These are phyloP conservation scores for Telenomus remus DNA, from an alignment of 1,140 invertebrate species.

Conservation along the genomic window DNA sequence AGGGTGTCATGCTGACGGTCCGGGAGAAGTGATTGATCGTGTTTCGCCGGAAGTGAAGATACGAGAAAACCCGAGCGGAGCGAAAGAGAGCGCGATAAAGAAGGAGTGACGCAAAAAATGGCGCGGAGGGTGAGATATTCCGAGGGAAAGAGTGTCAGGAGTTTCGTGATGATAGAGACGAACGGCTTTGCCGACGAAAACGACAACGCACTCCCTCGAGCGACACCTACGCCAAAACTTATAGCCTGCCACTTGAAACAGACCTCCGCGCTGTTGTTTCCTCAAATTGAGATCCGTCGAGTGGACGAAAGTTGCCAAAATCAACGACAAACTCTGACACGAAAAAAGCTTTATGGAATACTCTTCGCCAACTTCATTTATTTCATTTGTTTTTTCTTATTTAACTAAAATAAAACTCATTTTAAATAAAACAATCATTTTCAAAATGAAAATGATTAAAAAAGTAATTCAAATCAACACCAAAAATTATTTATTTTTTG, in stretches of 20 bases:
- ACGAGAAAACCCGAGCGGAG: slow-evolving; percentile 53
- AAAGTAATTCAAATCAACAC: too few relatives aligned
- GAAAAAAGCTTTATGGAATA: slow-evolving; percentile 64
- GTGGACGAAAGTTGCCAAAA: slow-evolving; percentile 68
- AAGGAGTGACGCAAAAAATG: slow-evolving; percentile 30
- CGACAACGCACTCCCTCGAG: slow-evolving; percentile 62
- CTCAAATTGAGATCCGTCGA: slow-evolving; percentile 54
- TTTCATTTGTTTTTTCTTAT: too few relatives aligned
- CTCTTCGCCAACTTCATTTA: slow-evolving; percentile 52
- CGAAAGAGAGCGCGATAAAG: slow-evolving; percentile 50
- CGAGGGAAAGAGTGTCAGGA: slow-evolving; percentile 55
- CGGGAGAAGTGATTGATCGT: slow-evolving; percentile 75
- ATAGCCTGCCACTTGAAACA: slow-evolving; percentile 67
- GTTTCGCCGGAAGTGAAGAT: slow-evolving; percentile 73
- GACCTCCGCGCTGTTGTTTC: slow-evolving; percentile 39
- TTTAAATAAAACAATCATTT: too few relatives aligned
- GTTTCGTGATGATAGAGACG: slow-evolving; percentile 66
- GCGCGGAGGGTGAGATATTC: slow-evolving; percentile 38
- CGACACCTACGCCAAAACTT: slow-evolving; percentile 61
- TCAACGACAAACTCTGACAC: slow-evolving; percentile 52
- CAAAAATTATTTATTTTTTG: too few relatives aligned
- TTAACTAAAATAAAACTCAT: too few relatives aligned
- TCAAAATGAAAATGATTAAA: too few relatives aligned
- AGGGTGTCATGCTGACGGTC: slow-evolving; percentile 71
- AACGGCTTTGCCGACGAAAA: slow-evolving; percentile 34